Evolutionary conservation across 2,888 invertebrate species (phyloP).

Genomic region (Zootermopsis nevadensis): DNA sequence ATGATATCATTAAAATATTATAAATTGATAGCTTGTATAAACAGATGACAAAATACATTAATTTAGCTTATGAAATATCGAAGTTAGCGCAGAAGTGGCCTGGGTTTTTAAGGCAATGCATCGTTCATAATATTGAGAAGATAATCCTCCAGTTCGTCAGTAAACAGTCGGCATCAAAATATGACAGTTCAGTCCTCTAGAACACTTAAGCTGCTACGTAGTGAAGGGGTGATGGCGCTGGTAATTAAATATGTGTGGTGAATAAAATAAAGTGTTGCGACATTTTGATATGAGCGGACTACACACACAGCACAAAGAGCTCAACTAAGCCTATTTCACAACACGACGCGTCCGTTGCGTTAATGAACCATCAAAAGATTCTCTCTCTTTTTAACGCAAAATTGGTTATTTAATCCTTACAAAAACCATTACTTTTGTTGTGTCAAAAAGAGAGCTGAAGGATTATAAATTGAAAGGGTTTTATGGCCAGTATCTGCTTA

Average conservation of each 20-base stretch:
- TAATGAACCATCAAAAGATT: constrained; percentile 26
- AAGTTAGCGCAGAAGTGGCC: too few relatives aligned
- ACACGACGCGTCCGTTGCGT: constrained; percentile 28
- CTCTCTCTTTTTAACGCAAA: constrained; percentile 37
- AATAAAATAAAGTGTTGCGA: constrained; percentile 14
- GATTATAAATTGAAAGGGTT: constrained; percentile 45
- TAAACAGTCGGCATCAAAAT: too few relatives aligned
- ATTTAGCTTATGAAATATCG: too few relatives aligned
- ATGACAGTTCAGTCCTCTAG: too few relatives aligned
- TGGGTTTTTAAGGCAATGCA: too few relatives aligned
- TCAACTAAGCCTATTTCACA: constrained; percentile 47
- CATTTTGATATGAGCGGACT: constrained; percentile 7
- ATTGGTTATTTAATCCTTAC: constrained; percentile 45
- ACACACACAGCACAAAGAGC: constrained; percentile 38
- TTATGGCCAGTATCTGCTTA: constrained; percentile 40
- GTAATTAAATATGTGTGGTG: not conserved
- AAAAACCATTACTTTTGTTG: constrained; percentile 44
- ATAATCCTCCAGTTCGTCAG: too few relatives aligned
- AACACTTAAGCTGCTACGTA: not conserved
- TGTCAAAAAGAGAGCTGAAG: constrained; percentile 34
- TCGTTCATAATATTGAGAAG: too few relatives aligned
- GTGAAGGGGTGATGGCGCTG: not conserved
- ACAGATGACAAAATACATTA: too few relatives aligned
- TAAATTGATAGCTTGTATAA: too few relatives aligned
- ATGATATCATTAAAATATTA: too few relatives aligned